Percentiles rank a stretch among this genome's conserved stretches.
Conservation (phyloP, 1,140 invertebrate species). For the Anthonomus grandis region DNA sequence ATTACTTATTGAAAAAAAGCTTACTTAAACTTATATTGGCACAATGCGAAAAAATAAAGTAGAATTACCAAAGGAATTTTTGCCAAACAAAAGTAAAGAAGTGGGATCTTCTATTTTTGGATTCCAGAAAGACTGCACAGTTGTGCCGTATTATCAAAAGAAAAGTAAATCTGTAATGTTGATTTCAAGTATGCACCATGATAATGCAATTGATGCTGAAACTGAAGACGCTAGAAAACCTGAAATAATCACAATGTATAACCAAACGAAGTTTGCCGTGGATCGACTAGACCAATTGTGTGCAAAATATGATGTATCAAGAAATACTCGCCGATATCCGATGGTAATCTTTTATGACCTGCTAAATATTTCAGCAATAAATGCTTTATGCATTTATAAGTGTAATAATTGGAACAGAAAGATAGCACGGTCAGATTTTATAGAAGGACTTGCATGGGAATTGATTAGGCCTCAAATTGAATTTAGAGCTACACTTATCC, state of each 20-base stretch:
- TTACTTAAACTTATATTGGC: conserved; percentile 37
- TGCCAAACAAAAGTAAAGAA: conserved; percentile 31
- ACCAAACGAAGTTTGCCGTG: conserved; percentile 48
- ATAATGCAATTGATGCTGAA: conserved; percentile 26
- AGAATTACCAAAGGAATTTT: conserved; percentile 41
- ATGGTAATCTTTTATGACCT: conserved; percentile 37
- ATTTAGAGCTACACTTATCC: too few species aligned
- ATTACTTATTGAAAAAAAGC: conserved; percentile 35
- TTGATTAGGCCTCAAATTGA: too few species aligned
- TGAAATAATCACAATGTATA: conserved; percentile 47
- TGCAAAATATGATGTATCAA: conserved; percentile 41
- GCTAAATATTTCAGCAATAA: conserved; percentile 20
- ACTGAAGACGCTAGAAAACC: conserved; percentile 46
- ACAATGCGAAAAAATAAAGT: conserved; percentile 41
- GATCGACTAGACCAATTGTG: conserved; percentile 49
- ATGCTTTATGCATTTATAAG: too few species aligned
- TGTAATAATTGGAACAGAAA: too few species aligned
- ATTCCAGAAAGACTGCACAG: conserved; percentile 32
- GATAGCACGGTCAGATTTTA: too few species aligned
- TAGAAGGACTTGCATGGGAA: too few species aligned
- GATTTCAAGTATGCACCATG: conserved; percentile 32
- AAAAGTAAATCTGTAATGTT: conserved; percentile 33
- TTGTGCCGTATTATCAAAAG: conserved; percentile 40
- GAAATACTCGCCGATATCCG: conserved; percentile 46
- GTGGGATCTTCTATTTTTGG: conserved; percentile 36